Base-by-base conservation (phyloP, 2,797 vertebrate genomes). In the Urophycis tenuis region DNA sequence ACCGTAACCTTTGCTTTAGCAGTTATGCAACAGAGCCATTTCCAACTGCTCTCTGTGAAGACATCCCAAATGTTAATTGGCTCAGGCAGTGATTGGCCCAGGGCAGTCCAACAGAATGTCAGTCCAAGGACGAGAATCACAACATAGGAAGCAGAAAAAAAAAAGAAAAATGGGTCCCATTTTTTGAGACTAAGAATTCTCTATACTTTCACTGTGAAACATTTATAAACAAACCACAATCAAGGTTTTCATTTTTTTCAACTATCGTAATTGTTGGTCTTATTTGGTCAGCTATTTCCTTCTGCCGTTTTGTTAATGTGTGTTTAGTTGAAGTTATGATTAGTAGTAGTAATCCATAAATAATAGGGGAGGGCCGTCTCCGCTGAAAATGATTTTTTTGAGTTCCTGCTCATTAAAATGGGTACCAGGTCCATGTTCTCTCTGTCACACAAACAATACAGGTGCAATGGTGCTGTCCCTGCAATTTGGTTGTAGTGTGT, bases 221-320 rank as follows among this genome's bases (percentile, higher is more conserved):
- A 29, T 67, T 67, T 25, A 67, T 25, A 29, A 67, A 67, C n/a
- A 67, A 25, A 67, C 25, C 25, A 67, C 60, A 11, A n/a, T 67
- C 25, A 29, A 67, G 60, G 60, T 67, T 67, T 29, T 67, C n/a
- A 29, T 74, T 81, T 79, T 80, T 14, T 3, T n/a, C 22, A 49
- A 49, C 14, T 19, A 49, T 17, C 29, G 3, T 2, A 11, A 29
- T 25, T 67, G 11, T 67, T 14, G 3, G 11, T 67, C 60, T 67
- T 29, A 67, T 67, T 67, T 60, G 53, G 53, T 60, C 53, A n/a
- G 53, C 53, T 22, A 29, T 67, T 67, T 67, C 60, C 60, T 67
- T 67, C 60, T 67, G 53, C 53, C 53, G 7, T 64, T 64, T 64
- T 29, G 3, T 67, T 29, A 25, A 11, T 29, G 25, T 30, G 29